A percentile compares a stretch with the other conserved stretches of the same genome.
Evolutionary conservation across 1,140 invertebrate genomes (phyloP).

Genomic region (Stegodyphus dumicola): DNA sequence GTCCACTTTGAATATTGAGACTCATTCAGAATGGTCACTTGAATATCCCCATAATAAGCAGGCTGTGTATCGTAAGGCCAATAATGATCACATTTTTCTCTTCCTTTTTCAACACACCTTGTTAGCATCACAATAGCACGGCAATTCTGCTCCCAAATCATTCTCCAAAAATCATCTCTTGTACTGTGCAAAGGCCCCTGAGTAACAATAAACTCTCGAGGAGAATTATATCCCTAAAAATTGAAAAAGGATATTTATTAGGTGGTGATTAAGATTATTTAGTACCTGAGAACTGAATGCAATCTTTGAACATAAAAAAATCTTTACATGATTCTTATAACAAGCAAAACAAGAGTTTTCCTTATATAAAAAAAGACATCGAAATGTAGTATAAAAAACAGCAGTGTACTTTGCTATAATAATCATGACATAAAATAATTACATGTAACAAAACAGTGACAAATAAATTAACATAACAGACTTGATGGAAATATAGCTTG

Average conservation of each 20-base stretch:
- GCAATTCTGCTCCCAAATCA: constrained; percentile 97
- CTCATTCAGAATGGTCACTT: constrained; percentile 88
- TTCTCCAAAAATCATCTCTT: constrained; percentile 97
- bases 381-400: too few species aligned
- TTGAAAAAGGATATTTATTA: not conserved
- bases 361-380: too few species aligned
- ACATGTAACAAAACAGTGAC: not conserved
- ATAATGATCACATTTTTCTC: constrained; percentile 97
- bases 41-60: constrained; percentile 95
- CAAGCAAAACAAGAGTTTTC: too few species aligned
- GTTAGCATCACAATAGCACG: constrained; percentile 97
- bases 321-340: too few species aligned
- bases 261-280: too few species aligned
- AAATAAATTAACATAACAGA: not conserved
- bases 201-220: constrained; percentile 94
- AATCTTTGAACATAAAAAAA: too few species aligned
- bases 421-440: not conserved
- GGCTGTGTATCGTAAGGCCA: constrained; percentile 96
- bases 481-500: too few species aligned
- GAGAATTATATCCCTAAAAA: constrained; percentile 83
- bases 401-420: not conserved
- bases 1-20: constrained; percentile 95
- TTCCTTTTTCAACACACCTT: constrained; percentile 87
- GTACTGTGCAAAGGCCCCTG: constrained; percentile 97
- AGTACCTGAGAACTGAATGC: too few species aligned